Evolutionary conservation across 2,797 vertebrate species (phyloP).

Genomic region (Meda fulgida): DNA sequence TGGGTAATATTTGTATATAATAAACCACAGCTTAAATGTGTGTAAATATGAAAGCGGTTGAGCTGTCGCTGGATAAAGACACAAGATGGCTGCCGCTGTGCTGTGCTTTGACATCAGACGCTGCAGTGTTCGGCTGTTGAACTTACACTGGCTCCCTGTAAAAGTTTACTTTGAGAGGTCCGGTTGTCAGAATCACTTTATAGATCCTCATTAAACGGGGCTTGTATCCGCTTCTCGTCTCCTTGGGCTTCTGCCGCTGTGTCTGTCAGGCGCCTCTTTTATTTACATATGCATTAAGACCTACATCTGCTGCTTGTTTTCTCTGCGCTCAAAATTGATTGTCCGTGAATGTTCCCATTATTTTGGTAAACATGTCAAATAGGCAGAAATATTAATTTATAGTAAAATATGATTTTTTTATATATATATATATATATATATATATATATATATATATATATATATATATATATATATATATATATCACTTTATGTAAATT

Average conservation of each 20-base stretch:
- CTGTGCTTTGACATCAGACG: not conserved
- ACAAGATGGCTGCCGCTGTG: constrained; percentile 29
- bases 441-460: too few species aligned
- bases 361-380: not conserved
- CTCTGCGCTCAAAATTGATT: not conserved
- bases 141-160: constrained; percentile 48
- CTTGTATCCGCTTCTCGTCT: constrained; percentile 1
- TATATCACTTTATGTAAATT: not conserved
- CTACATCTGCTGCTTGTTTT: constrained; percentile 19
- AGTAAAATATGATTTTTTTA: not conserved
- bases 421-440: fast-evolving
- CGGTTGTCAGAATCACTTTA: constrained; percentile 73
- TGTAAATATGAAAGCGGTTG: not conserved
- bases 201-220: constrained; percentile 74
- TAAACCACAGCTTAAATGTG: not conserved
- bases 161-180: constrained; percentile 61
- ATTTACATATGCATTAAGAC: constrained; percentile 35
- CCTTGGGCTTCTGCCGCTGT: constrained; percentile 1
- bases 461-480: too few species aligned
- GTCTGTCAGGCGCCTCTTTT: constrained; percentile 17
- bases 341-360: not conserved
- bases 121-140: constrained; percentile 47
- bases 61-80: not conserved
- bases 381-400: not conserved
- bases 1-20: not conserved